phyloP scores from a whole-genome alignment of 2,113 vertebrate genomes.

The Ellobius talpinus region DNA sequence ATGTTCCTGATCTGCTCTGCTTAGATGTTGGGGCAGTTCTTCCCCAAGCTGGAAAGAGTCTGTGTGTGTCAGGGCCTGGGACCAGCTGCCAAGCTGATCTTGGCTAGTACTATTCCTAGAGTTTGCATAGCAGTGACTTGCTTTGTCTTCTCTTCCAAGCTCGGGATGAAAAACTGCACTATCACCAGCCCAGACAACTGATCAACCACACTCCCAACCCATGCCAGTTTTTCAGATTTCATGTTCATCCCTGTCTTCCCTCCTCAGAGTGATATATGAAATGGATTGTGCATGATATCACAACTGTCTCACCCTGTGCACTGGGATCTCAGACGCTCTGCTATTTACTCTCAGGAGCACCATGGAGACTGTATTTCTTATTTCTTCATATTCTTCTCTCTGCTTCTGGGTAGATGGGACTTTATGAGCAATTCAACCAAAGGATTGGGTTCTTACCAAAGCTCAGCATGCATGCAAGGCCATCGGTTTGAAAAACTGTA shows the following conservation, averaged over 20 bases:
- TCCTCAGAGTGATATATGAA: neutral
- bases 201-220: neutral
- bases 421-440: neutral
- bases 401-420: neutral
- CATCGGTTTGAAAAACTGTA: neutral
- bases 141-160: neutral
- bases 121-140: accelerated
- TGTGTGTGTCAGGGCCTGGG: neutral
- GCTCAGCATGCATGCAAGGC: neutral
- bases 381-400: neutral
- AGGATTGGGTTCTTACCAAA: neutral
- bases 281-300: neutral
- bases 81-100: neutral
- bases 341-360: neutral
- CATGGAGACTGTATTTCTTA: neutral
- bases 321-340: neutral
- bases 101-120: neutral
- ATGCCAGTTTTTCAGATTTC: neutral
- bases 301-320: neutral
- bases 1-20: neutral
- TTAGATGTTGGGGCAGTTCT: neutral
- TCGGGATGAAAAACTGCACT: neutral
- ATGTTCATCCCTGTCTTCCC: neutral
- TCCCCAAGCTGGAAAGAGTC: neutral
- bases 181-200: neutral